phyloP scores from a whole-genome alignment of 2,888 invertebrate genomes.

The Aphodius sticticus region DNA sequence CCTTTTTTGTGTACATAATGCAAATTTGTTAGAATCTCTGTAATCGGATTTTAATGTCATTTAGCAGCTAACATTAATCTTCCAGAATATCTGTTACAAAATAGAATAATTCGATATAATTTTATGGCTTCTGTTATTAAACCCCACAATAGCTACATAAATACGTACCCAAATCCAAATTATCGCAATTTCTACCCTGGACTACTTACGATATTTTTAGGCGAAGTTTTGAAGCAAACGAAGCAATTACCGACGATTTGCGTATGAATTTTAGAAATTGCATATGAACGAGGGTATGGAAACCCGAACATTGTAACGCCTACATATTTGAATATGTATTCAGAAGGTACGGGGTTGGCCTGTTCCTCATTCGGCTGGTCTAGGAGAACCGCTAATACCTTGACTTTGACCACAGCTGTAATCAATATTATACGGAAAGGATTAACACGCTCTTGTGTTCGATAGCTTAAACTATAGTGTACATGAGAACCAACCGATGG shows the following conservation, averaged over 20 bases:
- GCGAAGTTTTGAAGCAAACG: background rate
- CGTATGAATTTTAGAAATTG: background rate
- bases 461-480: background rate
- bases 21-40: no score
- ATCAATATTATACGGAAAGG: background rate
- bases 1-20: no score
- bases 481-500: background rate
- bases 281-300: background rate
- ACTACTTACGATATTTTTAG: background rate
- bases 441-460: constrained; percentile 4
- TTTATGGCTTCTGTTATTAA: background rate
- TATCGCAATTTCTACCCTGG: background rate
- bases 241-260: background rate
- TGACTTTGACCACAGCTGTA: background rate
- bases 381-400: background rate
- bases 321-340: background rate
- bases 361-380: background rate
- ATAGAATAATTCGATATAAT: background rate
- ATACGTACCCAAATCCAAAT: background rate
- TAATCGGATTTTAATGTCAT: no score
- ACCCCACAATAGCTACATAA: background rate
- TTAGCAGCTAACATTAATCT: no score
- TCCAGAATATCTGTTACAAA: no score
- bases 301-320: background rate
- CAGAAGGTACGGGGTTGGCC: background rate